Percentiles rank a stretch among this genome's conserved stretches.
phyloP scores from a whole-genome alignment of 2,888 invertebrate genomes.

The Ochlodes sylvanus region DNA sequence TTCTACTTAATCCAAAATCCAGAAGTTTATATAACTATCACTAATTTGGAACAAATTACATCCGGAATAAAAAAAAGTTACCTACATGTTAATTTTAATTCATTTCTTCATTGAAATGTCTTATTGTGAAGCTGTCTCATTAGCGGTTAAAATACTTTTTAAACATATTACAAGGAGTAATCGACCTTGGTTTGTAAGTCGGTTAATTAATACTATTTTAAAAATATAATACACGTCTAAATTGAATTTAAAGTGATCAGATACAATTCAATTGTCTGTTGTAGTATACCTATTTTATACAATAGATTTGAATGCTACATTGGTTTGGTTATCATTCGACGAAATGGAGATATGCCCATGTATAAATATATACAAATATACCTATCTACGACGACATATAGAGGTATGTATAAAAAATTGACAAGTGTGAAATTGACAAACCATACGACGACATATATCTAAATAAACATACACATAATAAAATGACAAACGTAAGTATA shows the following conservation, averaged over 20 bases:
- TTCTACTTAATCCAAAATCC: too few species aligned
- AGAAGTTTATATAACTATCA: too few species aligned
- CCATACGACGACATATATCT: constrained; percentile 23
- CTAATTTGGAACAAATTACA: too few species aligned
- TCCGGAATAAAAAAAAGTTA: too few species aligned
- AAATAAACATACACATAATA: constrained; percentile 27
- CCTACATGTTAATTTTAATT: too few species aligned
- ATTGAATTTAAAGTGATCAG: too few species aligned
- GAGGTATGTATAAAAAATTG: constrained; percentile 9
- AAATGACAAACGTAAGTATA: constrained; percentile 31
- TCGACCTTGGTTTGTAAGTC: too few species aligned
- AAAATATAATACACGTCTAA: background rate
- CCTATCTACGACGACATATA: constrained; percentile 32
- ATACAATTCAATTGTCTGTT: background rate
- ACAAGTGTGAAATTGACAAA: constrained; percentile 3
- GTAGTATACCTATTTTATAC: background rate
- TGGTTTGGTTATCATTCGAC: background rate
- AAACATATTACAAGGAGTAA: too few species aligned
- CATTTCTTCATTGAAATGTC: too few species aligned
- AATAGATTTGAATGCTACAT: background rate
- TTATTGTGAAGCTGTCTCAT: too few species aligned
- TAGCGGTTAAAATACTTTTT: too few species aligned
- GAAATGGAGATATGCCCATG: constrained; percentile 20
- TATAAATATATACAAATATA: background rate
- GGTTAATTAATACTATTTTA: background rate